Conservation (phyloP, 2,113 vertebrate species). For the Chiloscyllium plagiosum region DNA sequence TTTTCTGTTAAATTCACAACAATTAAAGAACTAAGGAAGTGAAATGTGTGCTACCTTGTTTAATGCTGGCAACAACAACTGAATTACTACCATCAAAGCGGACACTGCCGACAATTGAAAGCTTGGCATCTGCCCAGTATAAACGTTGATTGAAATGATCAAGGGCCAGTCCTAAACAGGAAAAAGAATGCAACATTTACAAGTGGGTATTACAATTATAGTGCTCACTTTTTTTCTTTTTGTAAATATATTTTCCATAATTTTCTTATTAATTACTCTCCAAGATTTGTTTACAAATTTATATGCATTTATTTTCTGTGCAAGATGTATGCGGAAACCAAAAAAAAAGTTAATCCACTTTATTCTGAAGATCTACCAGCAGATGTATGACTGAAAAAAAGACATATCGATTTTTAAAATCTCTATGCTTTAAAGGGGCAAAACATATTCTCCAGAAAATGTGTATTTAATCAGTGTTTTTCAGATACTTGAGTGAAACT, state of each 20-base stretch:
- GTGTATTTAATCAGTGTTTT: not conserved
- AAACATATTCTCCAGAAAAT: not conserved
- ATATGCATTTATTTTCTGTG: not conserved
- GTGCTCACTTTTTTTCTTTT: not conserved
- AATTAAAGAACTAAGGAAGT: not conserved
- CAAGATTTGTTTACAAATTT: not conserved
- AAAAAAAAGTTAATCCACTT: not conserved
- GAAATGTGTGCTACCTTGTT: conserved; percentile 66
- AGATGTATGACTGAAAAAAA: not conserved
- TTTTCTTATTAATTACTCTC: not conserved
- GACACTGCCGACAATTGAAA: conserved; percentile 86
- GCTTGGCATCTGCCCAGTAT: conserved; percentile 94
- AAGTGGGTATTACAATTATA: not conserved
- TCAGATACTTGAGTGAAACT: not conserved
- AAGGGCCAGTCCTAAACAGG: conserved; percentile 75
- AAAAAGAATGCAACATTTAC: not conserved
- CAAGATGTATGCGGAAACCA: not conserved
- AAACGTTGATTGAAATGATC: conserved; percentile 89
- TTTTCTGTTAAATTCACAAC: not conserved
- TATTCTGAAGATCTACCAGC: not conserved
- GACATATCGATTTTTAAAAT: not conserved
- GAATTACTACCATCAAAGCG: conserved; percentile 81
- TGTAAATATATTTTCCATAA: not conserved
- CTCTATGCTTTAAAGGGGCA: not conserved
- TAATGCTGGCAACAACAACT: conserved; percentile 72